phyloP scores from a whole-genome alignment of 2,888 invertebrate genomes.

The Eristalis intricaria region DNA sequence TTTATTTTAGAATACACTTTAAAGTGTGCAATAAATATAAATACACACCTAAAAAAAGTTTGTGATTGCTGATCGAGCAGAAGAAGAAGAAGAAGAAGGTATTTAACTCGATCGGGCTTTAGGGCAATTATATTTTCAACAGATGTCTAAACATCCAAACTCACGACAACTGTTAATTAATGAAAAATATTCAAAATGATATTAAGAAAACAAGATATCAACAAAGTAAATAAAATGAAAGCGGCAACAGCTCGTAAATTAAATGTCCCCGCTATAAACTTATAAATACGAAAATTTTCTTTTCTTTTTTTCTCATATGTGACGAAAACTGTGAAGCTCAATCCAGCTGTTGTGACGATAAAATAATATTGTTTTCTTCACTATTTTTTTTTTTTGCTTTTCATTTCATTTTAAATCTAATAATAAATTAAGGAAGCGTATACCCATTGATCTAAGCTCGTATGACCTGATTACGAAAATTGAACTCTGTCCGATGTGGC shows the following conservation, averaged over 20 bases:
- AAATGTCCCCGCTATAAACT: constrained; percentile 44
- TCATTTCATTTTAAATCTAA: constrained; percentile 20
- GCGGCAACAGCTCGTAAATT: constrained; percentile 46
- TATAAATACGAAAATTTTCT: constrained; percentile 31
- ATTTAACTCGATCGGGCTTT: background rate
- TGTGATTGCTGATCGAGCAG: background rate
- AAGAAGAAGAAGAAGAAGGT: too few relatives aligned
- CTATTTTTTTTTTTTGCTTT: background rate
- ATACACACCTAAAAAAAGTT: too few relatives aligned
- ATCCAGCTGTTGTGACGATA: constrained; percentile 51
- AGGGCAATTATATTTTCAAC: constrained; percentile 31
- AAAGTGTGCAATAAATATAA: too few relatives aligned
- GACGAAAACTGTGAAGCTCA: constrained; percentile 32
- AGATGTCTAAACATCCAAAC: constrained; percentile 34
- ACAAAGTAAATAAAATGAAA: constrained; percentile 29
- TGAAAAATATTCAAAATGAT: constrained; percentile 29
- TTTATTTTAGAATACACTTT: too few relatives aligned
- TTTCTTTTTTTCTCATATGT: background rate
- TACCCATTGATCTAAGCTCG: constrained; percentile 75
- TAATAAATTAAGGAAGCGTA: constrained; percentile 39
- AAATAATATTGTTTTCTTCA: constrained; percentile 18
- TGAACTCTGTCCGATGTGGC: constrained; percentile 66
- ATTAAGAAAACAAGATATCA: constrained; percentile 23
- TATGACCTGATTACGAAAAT: constrained; percentile 77
- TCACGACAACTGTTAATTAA: constrained; percentile 45